phyloP scores from a whole-genome alignment of 2,797 vertebrate species.

The Peromyscus nudipes region DNA sequence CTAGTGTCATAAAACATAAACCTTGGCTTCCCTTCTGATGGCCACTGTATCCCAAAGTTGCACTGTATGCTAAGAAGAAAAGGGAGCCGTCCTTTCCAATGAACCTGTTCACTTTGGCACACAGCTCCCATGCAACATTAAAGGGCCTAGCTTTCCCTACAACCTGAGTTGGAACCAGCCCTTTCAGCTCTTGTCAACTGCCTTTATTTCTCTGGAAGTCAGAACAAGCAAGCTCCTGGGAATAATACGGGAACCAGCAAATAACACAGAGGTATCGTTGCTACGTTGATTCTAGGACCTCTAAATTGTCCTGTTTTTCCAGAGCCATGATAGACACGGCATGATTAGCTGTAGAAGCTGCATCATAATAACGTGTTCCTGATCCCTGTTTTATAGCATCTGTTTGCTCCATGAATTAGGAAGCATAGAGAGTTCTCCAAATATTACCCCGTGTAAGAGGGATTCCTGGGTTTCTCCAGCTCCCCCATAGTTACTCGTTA shows the following conservation, averaged over 20 bases:
- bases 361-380: background rate
- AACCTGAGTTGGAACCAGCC: background rate
- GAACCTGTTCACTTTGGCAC: background rate
- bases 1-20: background rate
- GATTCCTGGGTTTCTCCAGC: background rate
- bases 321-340: background rate
- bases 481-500: background rate
- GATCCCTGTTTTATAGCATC: background rate
- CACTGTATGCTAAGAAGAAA: background rate
- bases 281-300: too few species aligned
- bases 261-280: background rate
- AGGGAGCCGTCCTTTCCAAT: background rate
- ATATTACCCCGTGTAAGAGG: background rate
- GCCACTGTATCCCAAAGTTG: background rate
- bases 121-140: background rate
- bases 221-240: background rate
- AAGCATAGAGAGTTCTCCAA: background rate
- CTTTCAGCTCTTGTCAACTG: background rate
- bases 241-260: background rate
- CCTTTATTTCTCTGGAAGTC: background rate
- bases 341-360: background rate
- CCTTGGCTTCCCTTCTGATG: background rate
- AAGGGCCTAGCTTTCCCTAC: background rate
- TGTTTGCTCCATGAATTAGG: background rate
- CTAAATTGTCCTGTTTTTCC: background rate